Conservation (phyloP, 2,888 invertebrate species). For the Ormyrus pomaceus region DNA sequence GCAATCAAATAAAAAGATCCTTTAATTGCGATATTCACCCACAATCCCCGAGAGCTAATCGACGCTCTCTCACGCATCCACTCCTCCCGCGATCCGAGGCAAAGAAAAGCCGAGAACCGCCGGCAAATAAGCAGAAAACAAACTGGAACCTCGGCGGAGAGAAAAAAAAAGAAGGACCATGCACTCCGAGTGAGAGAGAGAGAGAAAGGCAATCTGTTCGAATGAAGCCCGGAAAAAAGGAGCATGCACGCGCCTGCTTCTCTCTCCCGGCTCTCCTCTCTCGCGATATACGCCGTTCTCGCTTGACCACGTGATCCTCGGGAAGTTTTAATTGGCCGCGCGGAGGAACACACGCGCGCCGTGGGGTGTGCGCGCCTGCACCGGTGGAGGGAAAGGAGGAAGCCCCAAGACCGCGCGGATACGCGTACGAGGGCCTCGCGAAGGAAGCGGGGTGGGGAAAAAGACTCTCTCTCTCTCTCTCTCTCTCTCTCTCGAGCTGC, state of each 20-base stretch:
- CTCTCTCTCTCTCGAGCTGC: too few species aligned
- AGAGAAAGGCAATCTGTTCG: constrained; percentile 32
- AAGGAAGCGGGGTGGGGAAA: constrained; percentile 45
- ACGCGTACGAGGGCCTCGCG: constrained; percentile 25
- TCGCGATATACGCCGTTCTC: constrained; percentile 26
- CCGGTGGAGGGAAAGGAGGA: constrained; percentile 50
- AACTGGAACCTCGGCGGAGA: neutral
- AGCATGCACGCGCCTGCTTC: neutral
- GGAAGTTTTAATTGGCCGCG: constrained; percentile 74
- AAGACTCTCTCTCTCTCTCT: constrained; percentile 2
- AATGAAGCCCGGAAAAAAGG: constrained; percentile 13
- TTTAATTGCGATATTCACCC: neutral
- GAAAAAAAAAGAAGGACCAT: constrained; percentile 25
- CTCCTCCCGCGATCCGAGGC: constrained; percentile 23
- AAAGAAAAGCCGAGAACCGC: constrained; percentile 6
- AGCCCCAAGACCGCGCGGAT: constrained; percentile 11
- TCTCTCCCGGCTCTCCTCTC: constrained; percentile 25
- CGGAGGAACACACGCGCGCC: constrained; percentile 48
- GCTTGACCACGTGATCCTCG: constrained; percentile 69
- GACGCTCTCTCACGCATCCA: constrained; percentile 54
- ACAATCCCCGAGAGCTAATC: constrained; percentile 37
- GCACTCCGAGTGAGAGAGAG: neutral
- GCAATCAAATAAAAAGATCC: neutral
- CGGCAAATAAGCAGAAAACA: constrained; percentile 36
- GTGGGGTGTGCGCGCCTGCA: neutral